Conservation (phyloP, 92 coral and sea anemone species). For the Virgularia gustaviana region DNA sequence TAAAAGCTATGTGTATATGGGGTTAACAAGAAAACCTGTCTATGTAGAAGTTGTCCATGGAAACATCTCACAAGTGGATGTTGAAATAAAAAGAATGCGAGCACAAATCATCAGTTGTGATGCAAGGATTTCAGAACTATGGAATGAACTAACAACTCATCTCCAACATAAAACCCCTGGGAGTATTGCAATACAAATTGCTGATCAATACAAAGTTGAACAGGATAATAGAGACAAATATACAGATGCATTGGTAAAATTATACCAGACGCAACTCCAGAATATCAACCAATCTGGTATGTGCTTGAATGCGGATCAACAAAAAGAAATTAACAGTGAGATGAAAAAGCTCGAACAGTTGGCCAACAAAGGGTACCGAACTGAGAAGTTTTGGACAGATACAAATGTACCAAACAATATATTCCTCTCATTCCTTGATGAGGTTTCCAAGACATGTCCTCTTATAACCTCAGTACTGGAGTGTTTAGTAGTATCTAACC, state of each 20-base stretch:
- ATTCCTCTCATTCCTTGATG: slow-evolving; percentile 11
- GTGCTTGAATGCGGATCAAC: slow-evolving; percentile 4
- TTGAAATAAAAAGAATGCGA: slow-evolving; percentile 1
- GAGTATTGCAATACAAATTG: neutral
- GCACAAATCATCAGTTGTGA: neutral
- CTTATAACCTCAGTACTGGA: neutral
- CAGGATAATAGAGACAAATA: slow-evolving; percentile 12
- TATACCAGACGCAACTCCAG: neutral
- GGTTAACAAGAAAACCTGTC: neutral
- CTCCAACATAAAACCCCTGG: neutral
- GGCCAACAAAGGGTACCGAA: slow-evolving; percentile 6
- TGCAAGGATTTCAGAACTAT: neutral
- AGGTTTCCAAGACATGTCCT: neutral
- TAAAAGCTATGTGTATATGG: slow-evolving; percentile 1
- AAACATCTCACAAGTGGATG: slow-evolving; percentile 8
- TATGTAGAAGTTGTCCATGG: neutral
- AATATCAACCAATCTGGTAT: neutral
- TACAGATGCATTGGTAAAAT: slow-evolving; percentile 14
- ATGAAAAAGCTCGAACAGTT: slow-evolving; percentile 6
- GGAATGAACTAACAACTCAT: slow-evolving; percentile 5
- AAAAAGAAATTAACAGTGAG: slow-evolving; percentile 3
- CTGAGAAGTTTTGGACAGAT: slow-evolving; percentile 17
- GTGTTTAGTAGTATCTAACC: slow-evolving; percentile 3
- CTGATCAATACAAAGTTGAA: slow-evolving; percentile 2
- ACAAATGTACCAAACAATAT: neutral